These are phyloP conservation scores for Spodoptera exigua DNA, from an alignment of 2,888 invertebrate genomes.

Conservation along the genomic window DNA sequence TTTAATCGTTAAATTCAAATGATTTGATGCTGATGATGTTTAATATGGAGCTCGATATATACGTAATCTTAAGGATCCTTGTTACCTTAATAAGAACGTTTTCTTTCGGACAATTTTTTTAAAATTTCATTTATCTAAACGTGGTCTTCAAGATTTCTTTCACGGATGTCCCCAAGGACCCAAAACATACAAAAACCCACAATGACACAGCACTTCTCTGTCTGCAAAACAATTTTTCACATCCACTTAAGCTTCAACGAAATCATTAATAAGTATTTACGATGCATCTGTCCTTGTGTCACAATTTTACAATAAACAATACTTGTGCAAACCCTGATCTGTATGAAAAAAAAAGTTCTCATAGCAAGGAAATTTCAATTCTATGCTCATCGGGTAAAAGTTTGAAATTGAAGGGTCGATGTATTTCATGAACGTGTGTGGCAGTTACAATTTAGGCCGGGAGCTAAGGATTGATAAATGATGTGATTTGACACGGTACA, in stretches of 20 bases:
- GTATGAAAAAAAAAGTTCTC: slow-evolving; percentile 20
- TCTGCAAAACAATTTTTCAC: slow-evolving; percentile 63
- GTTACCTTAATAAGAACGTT: too few relatives aligned
- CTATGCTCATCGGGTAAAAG: accelerated
- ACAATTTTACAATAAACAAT: slow-evolving; percentile 70
- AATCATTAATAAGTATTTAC: slow-evolving; percentile 81
- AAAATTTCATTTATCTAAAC: neutral
- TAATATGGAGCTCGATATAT: too few relatives aligned
- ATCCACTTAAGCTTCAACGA: slow-evolving; percentile 68
- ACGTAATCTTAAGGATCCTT: too few relatives aligned
- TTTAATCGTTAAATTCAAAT: too few relatives aligned
- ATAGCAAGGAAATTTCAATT: slow-evolving; percentile 2
- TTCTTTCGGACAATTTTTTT: too few relatives aligned
- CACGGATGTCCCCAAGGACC: neutral
- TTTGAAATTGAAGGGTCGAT: slow-evolving; percentile 8
- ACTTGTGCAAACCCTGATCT: slow-evolving; percentile 58
- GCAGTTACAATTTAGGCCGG: slow-evolving; percentile 60
- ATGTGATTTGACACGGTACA: slow-evolving; percentile 68
- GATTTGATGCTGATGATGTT: too few relatives aligned
- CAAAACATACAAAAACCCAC: slow-evolving; percentile 40
- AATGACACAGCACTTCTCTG: slow-evolving; percentile 54
- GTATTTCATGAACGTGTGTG: slow-evolving; percentile 60
- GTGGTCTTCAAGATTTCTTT: neutral
- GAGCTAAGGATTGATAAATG: slow-evolving; percentile 72
- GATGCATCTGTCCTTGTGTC: slow-evolving; percentile 74